Conservation (phyloP, 2,888 invertebrate genomes). For the Anorthoa munda region DNA sequence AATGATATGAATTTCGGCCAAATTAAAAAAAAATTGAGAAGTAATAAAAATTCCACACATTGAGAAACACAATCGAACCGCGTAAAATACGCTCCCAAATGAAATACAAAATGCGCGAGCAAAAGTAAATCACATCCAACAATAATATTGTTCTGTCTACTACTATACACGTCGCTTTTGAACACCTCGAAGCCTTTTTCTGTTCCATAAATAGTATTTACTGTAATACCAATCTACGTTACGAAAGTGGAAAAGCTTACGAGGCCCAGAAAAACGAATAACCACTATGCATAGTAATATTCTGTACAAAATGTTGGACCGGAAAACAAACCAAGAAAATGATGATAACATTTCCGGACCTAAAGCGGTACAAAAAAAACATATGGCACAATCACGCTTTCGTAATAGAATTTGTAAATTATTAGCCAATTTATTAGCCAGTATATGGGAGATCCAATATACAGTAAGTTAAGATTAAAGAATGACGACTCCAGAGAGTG, state of each 20-base stretch:
- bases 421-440: conserved; percentile 37
- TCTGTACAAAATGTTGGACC: conserved; percentile 4
- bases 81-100: conserved; percentile 7
- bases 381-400: conserved; percentile 15
- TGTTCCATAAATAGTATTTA: conserved; percentile 34
- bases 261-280: conserved; percentile 32
- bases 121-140: conserved; percentile 9
- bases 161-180: conserved; percentile 6
- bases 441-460: conserved; percentile 48
- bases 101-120: background rate
- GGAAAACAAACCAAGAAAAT: conserved; percentile 32
- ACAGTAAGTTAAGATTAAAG: conserved; percentile 65
- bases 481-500: conserved; percentile 44
- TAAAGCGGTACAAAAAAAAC: conserved; percentile 7
- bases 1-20: background rate
- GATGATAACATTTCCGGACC: conserved; percentile 12
- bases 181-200: conserved; percentile 21
- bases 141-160: conserved; percentile 8
- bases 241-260: conserved; percentile 27
- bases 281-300: conserved; percentile 23
- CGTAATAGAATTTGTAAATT: conserved; percentile 48
- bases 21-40: background rate
- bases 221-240: conserved; percentile 36
- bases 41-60: background rate
- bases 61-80: background rate